Conservation (phyloP, 2,797 vertebrate species). For the Manis javanica region DNA sequence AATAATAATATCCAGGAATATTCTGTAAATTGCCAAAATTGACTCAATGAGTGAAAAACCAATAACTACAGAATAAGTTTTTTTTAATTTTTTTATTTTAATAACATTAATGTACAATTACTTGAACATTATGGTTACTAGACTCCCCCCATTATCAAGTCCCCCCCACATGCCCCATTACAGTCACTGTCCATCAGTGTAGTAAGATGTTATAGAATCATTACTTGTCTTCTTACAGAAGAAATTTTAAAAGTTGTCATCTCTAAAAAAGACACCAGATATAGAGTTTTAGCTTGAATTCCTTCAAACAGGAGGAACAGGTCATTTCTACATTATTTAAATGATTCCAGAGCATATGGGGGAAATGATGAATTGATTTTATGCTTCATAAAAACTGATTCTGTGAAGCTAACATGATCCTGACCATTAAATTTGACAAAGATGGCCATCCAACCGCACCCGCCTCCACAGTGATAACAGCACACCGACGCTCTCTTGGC, state of each 20-base stretch:
- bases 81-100: too few relatives aligned
- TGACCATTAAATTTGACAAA: neutral
- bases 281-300: neutral
- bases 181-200: too few relatives aligned
- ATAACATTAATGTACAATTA: too few relatives aligned
- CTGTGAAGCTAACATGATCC: neutral
- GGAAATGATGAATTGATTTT: neutral
- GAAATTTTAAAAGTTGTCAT: neutral
- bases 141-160: too few relatives aligned
- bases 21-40: constrained; percentile 40
- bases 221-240: neutral
- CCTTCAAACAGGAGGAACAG: neutral
- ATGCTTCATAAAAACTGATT: neutral
- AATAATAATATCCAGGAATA: constrained; percentile 14
- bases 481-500: neutral
- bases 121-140: too few relatives aligned
- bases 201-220: too few relatives aligned
- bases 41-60: neutral
- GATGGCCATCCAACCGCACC: neutral
- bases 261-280: neutral
- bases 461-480: neutral
- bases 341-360: neutral
- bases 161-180: too few relatives aligned
- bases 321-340: neutral
- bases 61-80: neutral